Conservation (phyloP, 2,888 invertebrate species). For the Drosophila anomalata region DNA sequence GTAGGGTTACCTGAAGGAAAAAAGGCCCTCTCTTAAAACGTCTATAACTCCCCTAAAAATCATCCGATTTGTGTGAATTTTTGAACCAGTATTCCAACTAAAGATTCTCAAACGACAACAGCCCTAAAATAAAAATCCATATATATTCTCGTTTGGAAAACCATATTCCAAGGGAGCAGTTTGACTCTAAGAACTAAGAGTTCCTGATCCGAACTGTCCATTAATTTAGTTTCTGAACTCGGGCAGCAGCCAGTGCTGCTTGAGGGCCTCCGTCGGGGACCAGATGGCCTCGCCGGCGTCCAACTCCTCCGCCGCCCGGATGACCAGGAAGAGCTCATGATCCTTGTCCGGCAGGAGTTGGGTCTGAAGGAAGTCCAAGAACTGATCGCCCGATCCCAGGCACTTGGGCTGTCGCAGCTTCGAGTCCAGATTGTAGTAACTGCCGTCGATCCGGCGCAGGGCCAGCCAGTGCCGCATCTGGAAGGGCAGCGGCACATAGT, state of each 20-base stretch:
- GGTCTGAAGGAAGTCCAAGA: constrained; percentile 28
- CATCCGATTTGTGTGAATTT: no score
- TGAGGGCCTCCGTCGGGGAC: neutral
- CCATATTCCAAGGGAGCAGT: no score
- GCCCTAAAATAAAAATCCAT: no score
- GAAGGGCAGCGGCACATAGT: constrained; percentile 24
- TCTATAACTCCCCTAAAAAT: no score
- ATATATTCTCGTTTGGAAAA: no score
- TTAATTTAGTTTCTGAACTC: constrained; percentile 22
- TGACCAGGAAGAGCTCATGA: constrained; percentile 36
- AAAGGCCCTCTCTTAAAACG: no score
- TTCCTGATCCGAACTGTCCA: no score
- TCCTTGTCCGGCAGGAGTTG: constrained; percentile 24
- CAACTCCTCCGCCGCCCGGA: neutral
- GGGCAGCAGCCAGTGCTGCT: constrained; percentile 16
- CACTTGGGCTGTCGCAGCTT: constrained; percentile 26
- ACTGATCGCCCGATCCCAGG: constrained; percentile 35
- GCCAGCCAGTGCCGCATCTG: constrained; percentile 53
- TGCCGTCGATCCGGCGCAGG: constrained; percentile 33
- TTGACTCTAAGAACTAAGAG: no score
- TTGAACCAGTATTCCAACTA: no score
- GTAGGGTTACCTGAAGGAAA: no score
- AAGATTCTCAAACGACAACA: no score
- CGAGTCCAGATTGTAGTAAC: constrained; percentile 54
- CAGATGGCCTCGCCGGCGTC: neutral